Evolutionary conservation across 2,797 vertebrate species (phyloP).

Genomic region (Macrochelys suwanniensis): DNA sequence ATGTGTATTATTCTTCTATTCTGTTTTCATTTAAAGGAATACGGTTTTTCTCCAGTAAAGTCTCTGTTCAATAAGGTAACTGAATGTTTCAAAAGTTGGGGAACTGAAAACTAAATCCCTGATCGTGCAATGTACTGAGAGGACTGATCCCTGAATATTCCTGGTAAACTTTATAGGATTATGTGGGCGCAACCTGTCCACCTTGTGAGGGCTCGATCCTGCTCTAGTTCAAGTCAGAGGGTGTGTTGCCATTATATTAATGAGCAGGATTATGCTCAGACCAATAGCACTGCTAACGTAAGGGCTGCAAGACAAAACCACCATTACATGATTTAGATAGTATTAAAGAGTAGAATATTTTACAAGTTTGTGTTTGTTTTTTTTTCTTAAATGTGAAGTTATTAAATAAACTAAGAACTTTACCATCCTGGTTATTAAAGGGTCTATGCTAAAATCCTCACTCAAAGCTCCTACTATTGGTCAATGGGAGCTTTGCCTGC

Average conservation of each 20-base stretch:
- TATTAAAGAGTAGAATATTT: neutral
- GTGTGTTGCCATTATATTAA: neutral
- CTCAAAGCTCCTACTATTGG: neutral
- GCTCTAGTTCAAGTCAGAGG: neutral
- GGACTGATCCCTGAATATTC: neutral
- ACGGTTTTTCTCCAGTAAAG: neutral
- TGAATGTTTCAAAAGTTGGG: neutral
- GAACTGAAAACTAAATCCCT: neutral
- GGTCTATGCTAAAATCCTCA: neutral
- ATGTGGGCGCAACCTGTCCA: neutral
- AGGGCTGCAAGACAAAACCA: neutral
- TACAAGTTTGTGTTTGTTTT: neutral
- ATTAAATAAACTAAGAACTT: neutral
- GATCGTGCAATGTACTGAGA: neutral
- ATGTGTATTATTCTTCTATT: constrained; percentile 15
- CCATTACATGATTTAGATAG: neutral
- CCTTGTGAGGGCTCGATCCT: accelerated
- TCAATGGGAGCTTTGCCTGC: neutral
- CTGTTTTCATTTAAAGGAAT: neutral
- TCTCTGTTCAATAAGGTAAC: neutral
- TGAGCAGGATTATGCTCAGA: neutral
- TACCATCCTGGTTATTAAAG: neutral
- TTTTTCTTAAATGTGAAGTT: neutral
- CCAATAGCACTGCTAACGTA: neutral
- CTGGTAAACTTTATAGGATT: neutral